Conservation (phyloP, 2,888 invertebrate species). For the Gastrophysa polygoni region DNA sequence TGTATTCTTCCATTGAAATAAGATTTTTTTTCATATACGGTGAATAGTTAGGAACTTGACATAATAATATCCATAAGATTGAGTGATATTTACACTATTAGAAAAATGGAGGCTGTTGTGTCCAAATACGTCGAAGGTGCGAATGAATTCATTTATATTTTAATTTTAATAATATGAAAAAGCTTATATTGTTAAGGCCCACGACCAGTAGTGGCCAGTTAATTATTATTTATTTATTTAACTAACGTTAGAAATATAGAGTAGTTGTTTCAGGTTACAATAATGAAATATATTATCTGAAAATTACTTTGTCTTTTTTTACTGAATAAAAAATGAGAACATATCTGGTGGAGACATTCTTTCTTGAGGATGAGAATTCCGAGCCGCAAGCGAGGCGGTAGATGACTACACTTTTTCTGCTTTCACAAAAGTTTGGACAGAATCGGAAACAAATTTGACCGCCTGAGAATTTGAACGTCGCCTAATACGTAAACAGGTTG, state of each 20-base stretch:
- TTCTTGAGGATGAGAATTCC: too few species aligned
- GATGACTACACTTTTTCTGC: too few species aligned
- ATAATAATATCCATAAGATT: slow-evolving; percentile 39
- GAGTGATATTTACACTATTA: slow-evolving; percentile 48
- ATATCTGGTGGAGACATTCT: too few species aligned
- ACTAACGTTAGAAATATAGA: slow-evolving; percentile 42
- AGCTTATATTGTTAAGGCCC: slow-evolving; percentile 32
- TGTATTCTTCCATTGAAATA: slow-evolving; percentile 32
- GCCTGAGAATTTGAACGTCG: too few species aligned
- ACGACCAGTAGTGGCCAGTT: slow-evolving; percentile 21
- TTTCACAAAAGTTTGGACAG: too few species aligned
- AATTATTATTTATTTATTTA: slow-evolving; percentile 40
- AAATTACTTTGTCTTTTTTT: slow-evolving; percentile 4
- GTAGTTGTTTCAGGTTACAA: slow-evolving; percentile 47
- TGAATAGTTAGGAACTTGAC: slow-evolving; percentile 41
- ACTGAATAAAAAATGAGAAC: too few species aligned
- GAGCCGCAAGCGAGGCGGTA: too few species aligned
- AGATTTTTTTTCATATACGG: slow-evolving; percentile 48
- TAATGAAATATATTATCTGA: slow-evolving; percentile 38
- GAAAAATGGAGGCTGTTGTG: slow-evolving; percentile 44
- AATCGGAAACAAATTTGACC: too few species aligned
- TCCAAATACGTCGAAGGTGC: slow-evolving; percentile 26
- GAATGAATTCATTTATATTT: slow-evolving; percentile 17
- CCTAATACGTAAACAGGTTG: too few species aligned
- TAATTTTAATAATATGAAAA: slow-evolving; percentile 25